Conservation (phyloP, 2,888 invertebrate species). For the Lithophane semibrunnea region DNA sequence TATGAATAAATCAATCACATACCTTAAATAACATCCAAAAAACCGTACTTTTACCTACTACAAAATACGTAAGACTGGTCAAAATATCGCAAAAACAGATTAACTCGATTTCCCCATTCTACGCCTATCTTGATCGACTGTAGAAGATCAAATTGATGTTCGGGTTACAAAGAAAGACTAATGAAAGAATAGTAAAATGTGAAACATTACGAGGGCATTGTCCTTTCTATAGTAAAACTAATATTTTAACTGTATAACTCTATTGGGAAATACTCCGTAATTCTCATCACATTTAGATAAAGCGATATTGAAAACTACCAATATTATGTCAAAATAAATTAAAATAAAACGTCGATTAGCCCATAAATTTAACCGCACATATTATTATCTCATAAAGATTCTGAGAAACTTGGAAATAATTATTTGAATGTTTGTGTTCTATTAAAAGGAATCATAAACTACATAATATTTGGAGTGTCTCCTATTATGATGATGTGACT, state of each 20-base stretch:
- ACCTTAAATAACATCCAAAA: background rate
- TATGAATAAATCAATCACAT: background rate
- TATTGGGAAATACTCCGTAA: background rate
- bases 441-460: slow-evolving; percentile 10
- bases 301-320: background rate
- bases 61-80: background rate
- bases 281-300: background rate
- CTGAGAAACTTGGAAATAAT: slow-evolving; percentile 1
- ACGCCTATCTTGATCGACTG: background rate
- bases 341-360: background rate
- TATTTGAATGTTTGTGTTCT: slow-evolving; percentile 13
- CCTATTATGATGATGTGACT: background rate
- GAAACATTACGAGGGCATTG: slow-evolving; percentile 7
- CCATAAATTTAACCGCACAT: background rate
- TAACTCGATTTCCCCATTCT: too few species aligned
- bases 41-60: background rate
- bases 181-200: slow-evolving; percentile 21
- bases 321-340: slow-evolving; percentile 9
- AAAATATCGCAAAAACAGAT: background rate
- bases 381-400: slow-evolving; percentile 2
- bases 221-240: background rate
- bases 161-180: slow-evolving; percentile 15
- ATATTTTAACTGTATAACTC: background rate
- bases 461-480: slow-evolving; percentile 18
- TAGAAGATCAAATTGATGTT: slow-evolving; percentile 8